Conservation (phyloP, 53 echinoderm and acorn worm species). For the Hippasteria phrygiana region DNA sequence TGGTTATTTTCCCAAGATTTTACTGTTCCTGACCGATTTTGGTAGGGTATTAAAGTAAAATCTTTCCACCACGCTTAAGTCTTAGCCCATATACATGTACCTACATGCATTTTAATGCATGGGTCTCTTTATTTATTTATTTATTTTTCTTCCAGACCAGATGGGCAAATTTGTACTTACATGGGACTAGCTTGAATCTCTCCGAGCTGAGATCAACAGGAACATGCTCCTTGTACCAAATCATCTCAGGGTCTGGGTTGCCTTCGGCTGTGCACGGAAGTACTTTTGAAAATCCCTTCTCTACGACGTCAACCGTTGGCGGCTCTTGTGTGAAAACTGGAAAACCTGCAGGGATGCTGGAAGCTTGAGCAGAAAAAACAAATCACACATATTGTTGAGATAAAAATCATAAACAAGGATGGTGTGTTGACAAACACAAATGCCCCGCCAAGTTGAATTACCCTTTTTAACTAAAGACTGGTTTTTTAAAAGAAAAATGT, state of each 20-base stretch:
- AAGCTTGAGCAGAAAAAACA: slow-evolving; percentile 58
- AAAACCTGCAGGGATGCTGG: slow-evolving; percentile 86
- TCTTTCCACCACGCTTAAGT: too few relatives aligned
- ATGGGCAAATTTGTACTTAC: slow-evolving; percentile 28
- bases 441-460: too few relatives aligned
- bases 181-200: slow-evolving; percentile 45
- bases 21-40: too few relatives aligned
- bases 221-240: slow-evolving; percentile 81
- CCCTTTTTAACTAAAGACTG: too few relatives aligned
- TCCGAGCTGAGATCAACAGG: slow-evolving; percentile 69
- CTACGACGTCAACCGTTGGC: slow-evolving; percentile 73
- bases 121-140: neutral
- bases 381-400: neutral
- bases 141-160: neutral
- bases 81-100: too few relatives aligned
- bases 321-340: slow-evolving; percentile 70
- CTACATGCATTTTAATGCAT: too few relatives aligned
- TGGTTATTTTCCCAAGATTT: too few relatives aligned
- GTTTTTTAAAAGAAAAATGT: too few relatives aligned
- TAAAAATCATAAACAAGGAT: too few relatives aligned
- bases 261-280: slow-evolving; percentile 77
- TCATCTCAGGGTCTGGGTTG: slow-evolving; percentile 87
- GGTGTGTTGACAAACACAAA: too few relatives aligned
- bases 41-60: too few relatives aligned
- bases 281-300: slow-evolving; percentile 74